A percentile compares a stretch with the other conserved stretches of the same genome.
Conservation (phyloP, 2,888 invertebrate genomes). For the Dusona sp. region DNA sequence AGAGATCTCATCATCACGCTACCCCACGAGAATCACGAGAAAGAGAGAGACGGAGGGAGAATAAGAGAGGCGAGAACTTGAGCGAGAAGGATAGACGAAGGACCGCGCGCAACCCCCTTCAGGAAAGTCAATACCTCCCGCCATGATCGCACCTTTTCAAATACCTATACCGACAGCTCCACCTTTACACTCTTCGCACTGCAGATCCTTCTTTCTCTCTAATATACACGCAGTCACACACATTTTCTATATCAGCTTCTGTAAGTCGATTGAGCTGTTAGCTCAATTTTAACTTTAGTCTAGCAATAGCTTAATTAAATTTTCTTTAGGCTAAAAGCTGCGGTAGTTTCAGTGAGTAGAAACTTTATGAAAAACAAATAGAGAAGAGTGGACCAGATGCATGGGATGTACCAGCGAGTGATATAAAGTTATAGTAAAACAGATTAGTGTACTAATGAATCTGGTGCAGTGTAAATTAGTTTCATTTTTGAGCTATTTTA, state of each 20-base stretch:
- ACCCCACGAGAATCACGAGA: constrained; percentile 63
- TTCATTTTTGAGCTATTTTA: constrained; percentile 32
- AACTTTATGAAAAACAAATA: constrained; percentile 1
- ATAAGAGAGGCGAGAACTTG: constrained; percentile 55
- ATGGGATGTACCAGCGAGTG: constrained; percentile 2
- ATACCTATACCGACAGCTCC: constrained; percentile 66
- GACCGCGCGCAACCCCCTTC: constrained; percentile 70
- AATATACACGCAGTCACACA: background rate
- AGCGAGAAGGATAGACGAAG: constrained; percentile 51
- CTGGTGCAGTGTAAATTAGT: constrained; percentile 48
- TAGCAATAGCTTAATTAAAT: background rate
- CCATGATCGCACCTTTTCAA: constrained; percentile 73
- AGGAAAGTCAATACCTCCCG: constrained; percentile 78
- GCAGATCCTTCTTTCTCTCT: constrained; percentile 8
- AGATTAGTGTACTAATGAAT: constrained; percentile 50
- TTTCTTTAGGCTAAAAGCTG: background rate
- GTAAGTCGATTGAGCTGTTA: too few species aligned
- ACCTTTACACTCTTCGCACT: constrained; percentile 57
- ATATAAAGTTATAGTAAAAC: background rate
- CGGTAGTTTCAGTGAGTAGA: background rate
- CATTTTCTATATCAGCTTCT: background rate
- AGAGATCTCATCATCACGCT: constrained; percentile 78
- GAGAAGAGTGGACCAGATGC: background rate
- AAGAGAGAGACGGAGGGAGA: constrained; percentile 54
- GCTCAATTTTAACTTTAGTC: background rate